Percentiles rank a stretch among this genome's conserved stretches.
These are phyloP conservation scores for Sebastes fasciatus DNA, from an alignment of 2,113 vertebrate species.

Conservation along the genomic window DNA sequence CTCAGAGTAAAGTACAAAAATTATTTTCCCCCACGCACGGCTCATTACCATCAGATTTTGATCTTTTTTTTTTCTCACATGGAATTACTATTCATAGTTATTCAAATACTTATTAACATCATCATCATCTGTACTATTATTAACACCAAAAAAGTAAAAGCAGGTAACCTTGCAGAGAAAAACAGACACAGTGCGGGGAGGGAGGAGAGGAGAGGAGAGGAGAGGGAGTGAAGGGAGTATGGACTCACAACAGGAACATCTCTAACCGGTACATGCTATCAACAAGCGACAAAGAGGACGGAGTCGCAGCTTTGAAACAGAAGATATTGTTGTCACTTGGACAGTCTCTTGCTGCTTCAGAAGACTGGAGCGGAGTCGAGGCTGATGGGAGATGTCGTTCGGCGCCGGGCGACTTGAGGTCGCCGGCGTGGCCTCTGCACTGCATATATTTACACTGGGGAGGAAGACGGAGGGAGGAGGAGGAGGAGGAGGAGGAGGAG, in stretches of 20 bases:
- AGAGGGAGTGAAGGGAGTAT: slow-evolving; percentile 49
- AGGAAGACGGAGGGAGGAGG: slow-evolving; percentile 3
- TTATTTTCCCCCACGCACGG: slow-evolving; percentile 67
- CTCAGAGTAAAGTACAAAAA: slow-evolving; percentile 82
- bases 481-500: slow-evolving; percentile 1
- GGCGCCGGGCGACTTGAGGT: slow-evolving; percentile 39
- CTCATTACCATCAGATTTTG: slow-evolving; percentile 72
- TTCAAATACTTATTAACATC: slow-evolving; percentile 87
- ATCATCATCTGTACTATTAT: slow-evolving; percentile 84
- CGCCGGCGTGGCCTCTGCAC: slow-evolving; percentile 69
- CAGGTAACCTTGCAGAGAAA: slow-evolving; percentile 85
- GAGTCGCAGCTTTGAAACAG: slow-evolving; percentile 73
- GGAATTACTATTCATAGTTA: slow-evolving; percentile 84
- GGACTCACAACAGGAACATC: slow-evolving; percentile 86
- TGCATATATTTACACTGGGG: slow-evolving; percentile 85
- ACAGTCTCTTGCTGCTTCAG: slow-evolving; percentile 77
- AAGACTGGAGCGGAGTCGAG: slow-evolving; percentile 64
- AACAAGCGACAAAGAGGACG: slow-evolving; percentile 85
- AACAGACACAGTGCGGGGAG: slow-evolving; percentile 84
- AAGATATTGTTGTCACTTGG: slow-evolving; percentile 64
- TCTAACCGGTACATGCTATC: slow-evolving; percentile 89
- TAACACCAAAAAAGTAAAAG: slow-evolving; percentile 87
- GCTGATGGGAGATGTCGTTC: slow-evolving; percentile 69
- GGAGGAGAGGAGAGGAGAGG: slow-evolving; percentile 8
- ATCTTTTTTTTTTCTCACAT: slow-evolving; percentile 77